These are phyloP conservation scores for Lacanobia oleracea DNA, from an alignment of 2,888 invertebrate genomes.

Conservation along the genomic window DNA sequence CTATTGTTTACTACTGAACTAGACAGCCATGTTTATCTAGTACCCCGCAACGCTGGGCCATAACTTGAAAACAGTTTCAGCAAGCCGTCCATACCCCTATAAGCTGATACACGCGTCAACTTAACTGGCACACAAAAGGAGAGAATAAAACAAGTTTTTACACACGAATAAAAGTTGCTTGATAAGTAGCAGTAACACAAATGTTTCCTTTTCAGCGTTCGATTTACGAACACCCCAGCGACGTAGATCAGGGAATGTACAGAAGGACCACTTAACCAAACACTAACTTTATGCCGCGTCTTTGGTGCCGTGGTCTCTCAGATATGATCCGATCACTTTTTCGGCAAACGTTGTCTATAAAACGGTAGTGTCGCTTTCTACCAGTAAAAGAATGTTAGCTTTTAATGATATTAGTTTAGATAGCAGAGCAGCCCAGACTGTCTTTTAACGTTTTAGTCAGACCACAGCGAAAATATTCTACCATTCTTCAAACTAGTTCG, in stretches of 20 bases:
- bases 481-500: no score
- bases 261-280: slow-evolving; percentile 6
- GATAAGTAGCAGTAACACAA: slow-evolving; percentile 44
- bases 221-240: slow-evolving; percentile 41
- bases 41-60: not conserved
- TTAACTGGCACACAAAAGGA: slow-evolving; percentile 6
- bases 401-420: no score
- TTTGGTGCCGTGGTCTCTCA: not conserved
- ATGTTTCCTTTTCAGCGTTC: slow-evolving; percentile 38
- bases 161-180: slow-evolving; percentile 45
- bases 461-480: no score
- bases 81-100: slow-evolving; percentile 12
- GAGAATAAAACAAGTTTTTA: slow-evolving; percentile 30
- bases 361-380: no score
- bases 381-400: no score
- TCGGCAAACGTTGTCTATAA: no score
- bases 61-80: not conserved
- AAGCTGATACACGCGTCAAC: slow-evolving; percentile 26
- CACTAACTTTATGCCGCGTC: not conserved
- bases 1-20: not conserved
- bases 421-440: no score
- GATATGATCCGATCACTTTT: no score
- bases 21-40: slow-evolving; percentile 3
- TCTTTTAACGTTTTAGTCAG: no score
- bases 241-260: not conserved